Conservation (phyloP, 2,888 invertebrate genomes). For the Lampropteryx suffumata region DNA sequence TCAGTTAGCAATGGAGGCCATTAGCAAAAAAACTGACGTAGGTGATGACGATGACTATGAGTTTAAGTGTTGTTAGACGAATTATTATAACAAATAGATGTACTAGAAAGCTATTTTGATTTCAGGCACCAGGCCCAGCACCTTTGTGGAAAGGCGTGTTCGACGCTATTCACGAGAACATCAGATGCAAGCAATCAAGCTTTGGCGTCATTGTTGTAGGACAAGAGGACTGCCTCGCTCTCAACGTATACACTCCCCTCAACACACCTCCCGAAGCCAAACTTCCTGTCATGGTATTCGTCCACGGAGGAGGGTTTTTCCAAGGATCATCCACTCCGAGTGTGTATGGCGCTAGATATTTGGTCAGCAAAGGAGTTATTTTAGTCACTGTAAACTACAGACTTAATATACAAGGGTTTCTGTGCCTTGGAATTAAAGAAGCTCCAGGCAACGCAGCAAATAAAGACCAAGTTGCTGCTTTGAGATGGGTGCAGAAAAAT, state of each 20-base stretch:
- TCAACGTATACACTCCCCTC: constrained; percentile 63
- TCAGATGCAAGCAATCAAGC: constrained; percentile 55
- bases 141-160: constrained; percentile 59
- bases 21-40: too few relatives aligned
- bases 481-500: constrained; percentile 62
- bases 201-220: constrained; percentile 42
- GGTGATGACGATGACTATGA: too few relatives aligned
- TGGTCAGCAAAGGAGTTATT: constrained; percentile 59
- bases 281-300: constrained; percentile 68
- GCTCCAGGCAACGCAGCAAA: constrained; percentile 67
- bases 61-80: too few relatives aligned
- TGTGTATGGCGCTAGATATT: constrained; percentile 62
- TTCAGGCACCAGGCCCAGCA: constrained; percentile 65
- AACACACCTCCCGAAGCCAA: constrained; percentile 32
- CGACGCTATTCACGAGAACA: constrained; percentile 60
- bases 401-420: constrained; percentile 64
- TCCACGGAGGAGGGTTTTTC: constrained; percentile 71
- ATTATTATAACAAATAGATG: too few relatives aligned
- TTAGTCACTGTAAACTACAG: constrained; percentile 69
- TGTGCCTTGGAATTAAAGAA: constrained; percentile 62
- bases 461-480: constrained; percentile 66
- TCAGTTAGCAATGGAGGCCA: too few relatives aligned
- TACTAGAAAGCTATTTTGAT: background rate
- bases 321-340: constrained; percentile 53
- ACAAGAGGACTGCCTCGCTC: constrained; percentile 54